Evolutionary conservation across 2,113 vertebrate species (phyloP).

Genomic region (Desmodus rotundus): DNA sequence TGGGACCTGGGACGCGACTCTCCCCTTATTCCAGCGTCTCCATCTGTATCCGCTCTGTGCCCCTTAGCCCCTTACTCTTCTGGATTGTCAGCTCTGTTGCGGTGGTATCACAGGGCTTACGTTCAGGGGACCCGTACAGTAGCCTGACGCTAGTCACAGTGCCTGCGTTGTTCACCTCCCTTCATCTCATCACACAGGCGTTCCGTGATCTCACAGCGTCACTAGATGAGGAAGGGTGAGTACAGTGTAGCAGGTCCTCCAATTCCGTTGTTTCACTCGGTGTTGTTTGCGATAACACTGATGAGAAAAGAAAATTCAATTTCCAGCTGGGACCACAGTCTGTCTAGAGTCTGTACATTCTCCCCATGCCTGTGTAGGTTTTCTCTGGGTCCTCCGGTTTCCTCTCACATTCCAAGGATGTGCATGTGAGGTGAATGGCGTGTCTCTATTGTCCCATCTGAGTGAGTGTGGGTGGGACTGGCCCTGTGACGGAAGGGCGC

Average conservation of each 20-base stretch:
- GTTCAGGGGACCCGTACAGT: neutral
- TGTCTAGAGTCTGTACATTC: neutral
- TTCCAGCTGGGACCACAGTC: neutral
- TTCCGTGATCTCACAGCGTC: neutral
- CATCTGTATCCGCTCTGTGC: accelerated
- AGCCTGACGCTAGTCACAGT: neutral
- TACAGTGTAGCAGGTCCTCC: neutral
- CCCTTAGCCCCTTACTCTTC: neutral
- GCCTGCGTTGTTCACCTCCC: neutral
- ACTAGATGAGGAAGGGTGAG: neutral
- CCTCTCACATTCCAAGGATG: neutral
- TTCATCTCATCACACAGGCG: neutral
- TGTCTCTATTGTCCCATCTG: neutral
- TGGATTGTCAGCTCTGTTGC: neutral
- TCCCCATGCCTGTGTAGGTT: neutral
- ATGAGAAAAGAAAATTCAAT: neutral
- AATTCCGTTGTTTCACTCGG: neutral
- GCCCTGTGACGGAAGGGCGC: neutral
- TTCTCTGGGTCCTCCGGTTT: neutral
- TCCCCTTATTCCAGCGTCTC: neutral
- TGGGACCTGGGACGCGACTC: neutral
- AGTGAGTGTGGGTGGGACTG: neutral
- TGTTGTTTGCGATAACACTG: neutral
- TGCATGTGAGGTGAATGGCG: neutral
- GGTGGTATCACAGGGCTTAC: too few relatives aligned